Conservation (phyloP, 1,140 invertebrate genomes). For the Coenobita brevimanus region DNA sequence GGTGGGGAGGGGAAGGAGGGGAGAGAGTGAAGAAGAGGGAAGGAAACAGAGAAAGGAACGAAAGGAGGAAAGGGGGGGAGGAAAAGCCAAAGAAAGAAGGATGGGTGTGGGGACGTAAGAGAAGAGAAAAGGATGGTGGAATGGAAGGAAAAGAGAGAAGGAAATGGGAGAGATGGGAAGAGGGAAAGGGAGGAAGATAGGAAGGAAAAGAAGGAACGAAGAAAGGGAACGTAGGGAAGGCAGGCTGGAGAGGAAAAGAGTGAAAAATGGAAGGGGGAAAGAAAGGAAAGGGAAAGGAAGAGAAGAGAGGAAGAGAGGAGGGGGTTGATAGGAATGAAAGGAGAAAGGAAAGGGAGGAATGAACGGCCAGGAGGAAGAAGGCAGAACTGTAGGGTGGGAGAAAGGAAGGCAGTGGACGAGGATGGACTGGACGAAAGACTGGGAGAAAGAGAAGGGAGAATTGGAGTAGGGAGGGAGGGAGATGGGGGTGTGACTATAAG, state of each 20-base stretch:
- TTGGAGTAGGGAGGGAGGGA: not conserved
- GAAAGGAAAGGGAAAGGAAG: not conserved
- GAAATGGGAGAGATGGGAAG: not conserved
- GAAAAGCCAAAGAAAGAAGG: not conserved
- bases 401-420: not conserved
- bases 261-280: slow-evolving; percentile 3
- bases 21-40: not conserved
- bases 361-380: not conserved
- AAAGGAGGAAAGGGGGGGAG: not conserved
- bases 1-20: not conserved
- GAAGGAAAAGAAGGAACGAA: not conserved
- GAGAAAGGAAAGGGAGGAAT: not conserved
- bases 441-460: not conserved
- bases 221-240: not conserved
- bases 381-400: not conserved
- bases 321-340: not conserved
- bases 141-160: not conserved
- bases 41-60: not conserved
- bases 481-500: not conserved
- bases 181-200: not conserved
- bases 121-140: not conserved
- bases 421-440: not conserved
- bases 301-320: not conserved
- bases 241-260: not conserved
- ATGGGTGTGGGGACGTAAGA: not conserved